Evolutionary conservation across 2,888 invertebrate genomes (phyloP).

Genomic region (Liopterus haemorrhoidalis): DNA sequence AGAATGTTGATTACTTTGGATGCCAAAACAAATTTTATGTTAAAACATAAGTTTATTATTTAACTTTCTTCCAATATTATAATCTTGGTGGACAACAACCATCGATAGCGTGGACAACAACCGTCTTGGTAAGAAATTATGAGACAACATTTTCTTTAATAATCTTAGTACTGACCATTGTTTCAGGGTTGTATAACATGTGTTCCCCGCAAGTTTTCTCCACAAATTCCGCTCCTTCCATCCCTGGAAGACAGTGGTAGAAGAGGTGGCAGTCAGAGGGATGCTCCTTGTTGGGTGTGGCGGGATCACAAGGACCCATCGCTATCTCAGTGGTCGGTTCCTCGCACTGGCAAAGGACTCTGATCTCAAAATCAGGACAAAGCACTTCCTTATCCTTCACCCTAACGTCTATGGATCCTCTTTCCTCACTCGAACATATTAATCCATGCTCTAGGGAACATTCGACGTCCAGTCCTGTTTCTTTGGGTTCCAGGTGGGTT

Average conservation of each 20-base stretch:
- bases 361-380: conserved; percentile 80
- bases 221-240: conserved; percentile 42
- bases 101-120: too few species aligned
- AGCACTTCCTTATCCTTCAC: conserved; percentile 26
- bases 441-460: conserved; percentile 71
- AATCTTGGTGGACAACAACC: too few species aligned
- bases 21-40: too few species aligned
- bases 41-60: too few species aligned
- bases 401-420: too few species aligned
- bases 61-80: too few species aligned
- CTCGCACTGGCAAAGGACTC: conserved; percentile 64
- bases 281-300: conserved; percentile 55
- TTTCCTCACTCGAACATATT: conserved; percentile 50
- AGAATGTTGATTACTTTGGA: too few species aligned
- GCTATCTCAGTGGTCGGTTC: conserved; percentile 3
- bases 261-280: conserved; percentile 63
- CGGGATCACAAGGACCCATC: conserved; percentile 42
- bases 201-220: conserved; percentile 60
- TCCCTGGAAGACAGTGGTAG: conserved; percentile 58
- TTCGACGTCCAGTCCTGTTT: conserved; percentile 64
- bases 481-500: conserved; percentile 57
- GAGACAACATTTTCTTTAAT: too few species aligned
- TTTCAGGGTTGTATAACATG: conserved; percentile 61
- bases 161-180: too few species aligned
- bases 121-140: too few species aligned